Evolutionary conservation across 2,888 invertebrate genomes (phyloP), one percentile per base, ranked within the genome.

Genomic region (Desoria tigrina): DNA sequence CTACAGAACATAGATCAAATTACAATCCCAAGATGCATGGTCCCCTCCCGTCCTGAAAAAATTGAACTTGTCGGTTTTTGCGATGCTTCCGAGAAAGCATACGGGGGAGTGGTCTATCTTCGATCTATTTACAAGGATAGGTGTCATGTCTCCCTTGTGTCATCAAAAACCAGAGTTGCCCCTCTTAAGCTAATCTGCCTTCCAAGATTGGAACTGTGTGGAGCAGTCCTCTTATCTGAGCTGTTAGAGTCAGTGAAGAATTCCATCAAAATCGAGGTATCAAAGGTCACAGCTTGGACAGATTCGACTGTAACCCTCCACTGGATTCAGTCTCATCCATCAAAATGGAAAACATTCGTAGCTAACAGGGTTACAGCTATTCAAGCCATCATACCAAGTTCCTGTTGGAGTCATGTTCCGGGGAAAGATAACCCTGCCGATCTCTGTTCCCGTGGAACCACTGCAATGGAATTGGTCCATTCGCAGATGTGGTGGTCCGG

Each of bases 141-240:
- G 14, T 9, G 63, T 37, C 16, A 39, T 14, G 11, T 39, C 16
- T 39, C 1, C n/a, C 39, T 39, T 55, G 66, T 45, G 77, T 77
- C n/a, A n/a, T n/a, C n/a, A n/a, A n/a, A n/a, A n/a, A n/a, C n/a
- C n/a, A n/a, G n/a, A n/a, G n/a, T n/a, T 6, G 72, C 77, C 1
- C 76, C 77, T 9, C 24, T 69, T 7, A 75, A 75, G 54, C 68
- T 57, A 27, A 55, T 76, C 2, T 67, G 78, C 1, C 49, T 79
- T 24, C 78, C 78, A 11, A 26, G 73, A 14, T 57, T 78, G 11
- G 78, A 79, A 58, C 65, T 79, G 0, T 76, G 76, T 45, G 77
- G 68, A n/a, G 78, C 78, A 3, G 42, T 76, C 2, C 54, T 78
- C 16, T 51, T 77, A 6, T 58, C 77, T 7, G 56, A 71, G 45